Base-by-base conservation (phyloP, 53 echinoderm and acorn worm species). In the Patiria pectinifera region DNA sequence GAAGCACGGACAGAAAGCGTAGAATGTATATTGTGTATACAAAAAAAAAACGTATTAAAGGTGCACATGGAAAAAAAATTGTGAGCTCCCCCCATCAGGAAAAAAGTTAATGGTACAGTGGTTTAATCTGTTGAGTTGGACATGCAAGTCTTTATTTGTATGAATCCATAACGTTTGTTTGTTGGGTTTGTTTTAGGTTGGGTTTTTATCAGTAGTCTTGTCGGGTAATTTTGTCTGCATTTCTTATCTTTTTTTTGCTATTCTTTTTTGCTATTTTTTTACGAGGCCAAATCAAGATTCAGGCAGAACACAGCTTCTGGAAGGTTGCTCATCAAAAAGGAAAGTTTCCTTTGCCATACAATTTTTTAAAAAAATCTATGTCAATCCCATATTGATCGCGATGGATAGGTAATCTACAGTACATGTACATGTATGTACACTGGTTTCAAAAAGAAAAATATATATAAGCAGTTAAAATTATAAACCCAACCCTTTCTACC, bases 1-100 rank as follows among this genome's bases (percentile, higher is more conserved):
- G 82, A 82, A 82, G 82, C 82, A 82, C 82, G 18, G 8, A 59
- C 59, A 82, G n/a, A 22, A 45, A 53, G 82, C 58, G 9, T 82
- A 12, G 18, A 24, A 82, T 58, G 8, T 82, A 35, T 35, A 35
- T 35, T 35, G 35, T 35, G 35, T 35, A 35, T 35, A 35, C 35
- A 35, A 35, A 35, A 35, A 35, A 35, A 35, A 35, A 35, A n/a
- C n/a, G 81, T 7, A 12, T 35, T 18, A 45, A 53, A 53, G 53
- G 16, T 46, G 10, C 3, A 79, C 80, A 11, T 22, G 80, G 45
- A 47, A 48, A 12, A 79, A 46, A 46, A 12, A 79, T 3, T 74
- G 24, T 74, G 24, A 74, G 21, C 14, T 3, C 66, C 66, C 66
- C 15, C 19, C 19, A 3, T 66, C 15, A 74, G 74, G 74, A 66